Evolutionary conservation across 2,888 invertebrate species (phyloP).

Genomic region (Megaustenia siamemsis): DNA sequence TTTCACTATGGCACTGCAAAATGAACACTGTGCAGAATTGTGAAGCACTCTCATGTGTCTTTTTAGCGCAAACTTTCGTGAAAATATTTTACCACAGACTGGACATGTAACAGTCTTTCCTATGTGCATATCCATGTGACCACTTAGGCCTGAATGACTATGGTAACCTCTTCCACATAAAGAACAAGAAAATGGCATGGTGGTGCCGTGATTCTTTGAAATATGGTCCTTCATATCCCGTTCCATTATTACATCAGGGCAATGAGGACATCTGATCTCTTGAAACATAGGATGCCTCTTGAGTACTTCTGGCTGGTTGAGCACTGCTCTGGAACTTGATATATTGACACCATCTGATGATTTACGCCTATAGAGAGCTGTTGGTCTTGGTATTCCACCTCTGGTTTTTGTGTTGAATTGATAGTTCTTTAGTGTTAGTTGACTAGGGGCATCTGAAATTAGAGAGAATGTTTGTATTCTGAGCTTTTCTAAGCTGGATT

Average conservation of each 20-base stretch:
- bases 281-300: background rate
- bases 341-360: background rate
- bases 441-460: slow-evolving; percentile 38
- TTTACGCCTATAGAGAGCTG: background rate
- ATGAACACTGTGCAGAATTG: slow-evolving; percentile 32
- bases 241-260: background rate
- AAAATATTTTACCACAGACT: slow-evolving; percentile 41
- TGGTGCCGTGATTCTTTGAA: slow-evolving; percentile 19
- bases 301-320: background rate
- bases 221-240: slow-evolving; percentile 39
- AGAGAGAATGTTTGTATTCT: slow-evolving; percentile 10
- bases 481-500: background rate
- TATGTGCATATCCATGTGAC: slow-evolving; percentile 41
- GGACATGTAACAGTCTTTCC: slow-evolving; percentile 41
- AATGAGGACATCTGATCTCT: slow-evolving; percentile 20
- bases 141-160: slow-evolving; percentile 35
- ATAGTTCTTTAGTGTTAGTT: slow-evolving; percentile 26
- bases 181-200: slow-evolving; percentile 29
- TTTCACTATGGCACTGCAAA: slow-evolving; percentile 20
- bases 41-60: slow-evolving; percentile 46
- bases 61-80: slow-evolving; percentile 32
- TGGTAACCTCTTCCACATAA: slow-evolving; percentile 40
- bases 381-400: background rate
- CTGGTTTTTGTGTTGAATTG: slow-evolving; percentile 13
- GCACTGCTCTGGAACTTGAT: background rate